phyloP scores from a whole-genome alignment of 2,113 vertebrate species.

The Microcebus jonahi region DNA sequence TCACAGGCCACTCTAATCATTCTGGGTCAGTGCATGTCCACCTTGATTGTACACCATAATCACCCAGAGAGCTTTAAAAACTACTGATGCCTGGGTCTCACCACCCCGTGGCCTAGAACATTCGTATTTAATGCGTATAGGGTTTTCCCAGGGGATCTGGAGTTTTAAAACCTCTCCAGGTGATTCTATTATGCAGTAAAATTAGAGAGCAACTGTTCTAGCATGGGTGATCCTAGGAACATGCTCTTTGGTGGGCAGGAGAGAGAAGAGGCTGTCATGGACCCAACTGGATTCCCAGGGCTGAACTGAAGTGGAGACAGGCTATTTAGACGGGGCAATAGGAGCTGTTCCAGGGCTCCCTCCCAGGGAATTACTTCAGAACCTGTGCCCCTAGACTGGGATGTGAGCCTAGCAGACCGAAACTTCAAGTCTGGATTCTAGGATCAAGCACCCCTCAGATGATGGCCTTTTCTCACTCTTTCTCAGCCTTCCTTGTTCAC shows the following conservation, averaged over 20 bases:
- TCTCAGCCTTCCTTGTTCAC: no score
- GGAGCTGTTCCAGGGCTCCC: background rate
- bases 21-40: background rate
- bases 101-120: background rate
- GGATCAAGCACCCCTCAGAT: background rate
- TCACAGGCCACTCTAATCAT: background rate
- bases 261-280: background rate
- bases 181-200: background rate
- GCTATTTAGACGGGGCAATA: accelerated
- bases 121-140: background rate
- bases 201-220: background rate
- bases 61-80: background rate
- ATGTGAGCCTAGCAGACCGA: background rate
- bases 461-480: accelerated
- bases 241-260: background rate
- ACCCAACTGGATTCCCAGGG: accelerated
- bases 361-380: background rate
- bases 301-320: background rate
- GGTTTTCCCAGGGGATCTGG: background rate
- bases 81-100: background rate
- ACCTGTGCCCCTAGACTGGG: no score
- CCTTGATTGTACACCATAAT: accelerated
- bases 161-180: background rate
- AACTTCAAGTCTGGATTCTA: background rate
- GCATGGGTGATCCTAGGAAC: background rate